Evolutionary conservation across 2,888 invertebrate genomes (phyloP).

Genomic region (Drosophila fulvimacula): DNA sequence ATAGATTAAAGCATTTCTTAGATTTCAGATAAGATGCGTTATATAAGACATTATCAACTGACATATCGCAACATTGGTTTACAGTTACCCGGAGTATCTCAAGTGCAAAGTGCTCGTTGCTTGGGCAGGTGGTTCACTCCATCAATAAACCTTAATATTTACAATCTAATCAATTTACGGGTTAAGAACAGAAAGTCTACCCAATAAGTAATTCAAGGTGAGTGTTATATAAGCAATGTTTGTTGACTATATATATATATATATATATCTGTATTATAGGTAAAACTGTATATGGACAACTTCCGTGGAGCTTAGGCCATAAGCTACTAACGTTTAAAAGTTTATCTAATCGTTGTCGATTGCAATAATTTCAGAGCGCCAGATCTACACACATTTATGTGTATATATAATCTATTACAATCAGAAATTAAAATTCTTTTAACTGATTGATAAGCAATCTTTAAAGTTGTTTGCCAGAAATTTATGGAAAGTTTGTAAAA

Average conservation of each 20-base stretch:
- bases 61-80: constrained; percentile 1
- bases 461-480: not conserved
- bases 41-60: not conserved
- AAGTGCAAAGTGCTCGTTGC: constrained; percentile 17
- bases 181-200: constrained; percentile 6
- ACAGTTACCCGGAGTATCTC: not conserved
- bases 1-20: constrained; percentile 1
- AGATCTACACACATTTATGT: not conserved
- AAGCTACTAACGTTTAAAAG: constrained; percentile 18
- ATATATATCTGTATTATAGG: not conserved
- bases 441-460: not conserved
- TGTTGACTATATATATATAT: constrained; percentile 9
- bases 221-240: constrained; percentile 43
- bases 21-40: constrained; percentile 5
- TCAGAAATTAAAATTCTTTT: constrained; percentile 6
- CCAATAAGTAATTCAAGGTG: constrained; percentile 22
- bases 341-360: constrained; percentile 50
- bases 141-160: constrained; percentile 27
- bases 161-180: constrained; percentile 48
- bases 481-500: too few species aligned
- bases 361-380: constrained; percentile 19
- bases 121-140: not conserved
- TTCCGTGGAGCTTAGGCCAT: constrained; percentile 23
- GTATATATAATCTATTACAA: not conserved
- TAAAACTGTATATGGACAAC: constrained; percentile 19